Evolutionary conservation across 2,113 vertebrate species (phyloP).

Genomic region (Cranoglanis bouderius): DNA sequence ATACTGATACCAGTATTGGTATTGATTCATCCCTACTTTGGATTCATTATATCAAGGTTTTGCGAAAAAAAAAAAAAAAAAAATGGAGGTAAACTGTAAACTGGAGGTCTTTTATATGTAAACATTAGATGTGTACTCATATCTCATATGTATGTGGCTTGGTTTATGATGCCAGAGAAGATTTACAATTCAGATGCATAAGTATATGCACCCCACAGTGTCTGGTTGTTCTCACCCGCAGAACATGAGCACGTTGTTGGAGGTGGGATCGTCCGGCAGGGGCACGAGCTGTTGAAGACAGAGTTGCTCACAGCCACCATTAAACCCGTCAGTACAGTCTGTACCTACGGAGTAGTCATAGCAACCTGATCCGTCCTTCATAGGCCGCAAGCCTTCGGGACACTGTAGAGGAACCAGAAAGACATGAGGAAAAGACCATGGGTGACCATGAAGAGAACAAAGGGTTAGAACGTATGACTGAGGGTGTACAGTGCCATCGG

Average conservation of each 20-base stretch:
- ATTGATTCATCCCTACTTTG: neutral
- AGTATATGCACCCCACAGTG: neutral
- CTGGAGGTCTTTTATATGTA: neutral
- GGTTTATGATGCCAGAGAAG: neutral
- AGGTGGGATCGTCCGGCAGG: conserved; percentile 82
- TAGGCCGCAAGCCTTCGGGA: conserved; percentile 89
- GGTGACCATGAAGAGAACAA: neutral
- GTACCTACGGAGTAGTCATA: conserved; percentile 95
- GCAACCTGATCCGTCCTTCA: conserved; percentile 97
- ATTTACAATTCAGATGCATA: neutral
- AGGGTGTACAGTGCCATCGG: neutral
- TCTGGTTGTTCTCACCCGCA: conserved; percentile 84
- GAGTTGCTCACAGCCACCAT: conserved; percentile 95
- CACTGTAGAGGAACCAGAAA: conserved; percentile 74
- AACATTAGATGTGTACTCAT: no score
- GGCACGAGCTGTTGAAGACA: conserved; percentile 94
- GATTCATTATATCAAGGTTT: neutral
- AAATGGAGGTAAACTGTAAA: neutral
- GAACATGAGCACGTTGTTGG: conserved; percentile 97
- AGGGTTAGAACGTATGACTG: neutral
- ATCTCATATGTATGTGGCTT: neutral
- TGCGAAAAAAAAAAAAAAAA: neutral
- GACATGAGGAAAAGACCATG: conserved; percentile 30
- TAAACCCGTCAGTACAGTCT: conserved; percentile 96
- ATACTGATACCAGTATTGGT: neutral